A percentile compares a stretch with the other conserved stretches of the same genome.
Conservation (phyloP, 2,797 vertebrate species). For the Siniperca undulata region DNA sequence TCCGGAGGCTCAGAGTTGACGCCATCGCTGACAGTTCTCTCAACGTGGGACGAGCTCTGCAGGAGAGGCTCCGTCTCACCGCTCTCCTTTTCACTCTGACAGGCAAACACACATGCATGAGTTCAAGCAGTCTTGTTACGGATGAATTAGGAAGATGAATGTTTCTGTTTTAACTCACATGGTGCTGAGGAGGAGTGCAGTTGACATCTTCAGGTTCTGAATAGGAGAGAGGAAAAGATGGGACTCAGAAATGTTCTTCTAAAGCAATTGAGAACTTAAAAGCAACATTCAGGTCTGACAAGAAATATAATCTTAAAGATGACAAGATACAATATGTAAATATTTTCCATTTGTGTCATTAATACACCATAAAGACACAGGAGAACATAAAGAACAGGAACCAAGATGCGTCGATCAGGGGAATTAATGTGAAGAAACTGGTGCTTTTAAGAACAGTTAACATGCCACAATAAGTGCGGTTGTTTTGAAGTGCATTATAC, state of each 20-base stretch:
- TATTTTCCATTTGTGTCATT: neutral
- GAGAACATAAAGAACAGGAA: neutral
- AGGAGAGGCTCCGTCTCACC: constrained; percentile 77
- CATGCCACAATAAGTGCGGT: neutral
- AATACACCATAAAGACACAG: neutral
- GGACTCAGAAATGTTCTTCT: neutral
- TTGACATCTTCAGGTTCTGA: constrained; percentile 95
- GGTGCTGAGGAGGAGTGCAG: constrained; percentile 89
- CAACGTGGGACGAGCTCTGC: constrained; percentile 51
- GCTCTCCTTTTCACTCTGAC: constrained; percentile 65
- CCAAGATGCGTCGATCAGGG: neutral
- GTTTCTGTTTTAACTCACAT: constrained; percentile 83
- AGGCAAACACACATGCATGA: constrained; percentile 15
- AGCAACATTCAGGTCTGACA: neutral
- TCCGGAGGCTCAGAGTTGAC: constrained; percentile 59
- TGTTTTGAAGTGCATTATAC: neutral
- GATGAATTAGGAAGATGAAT: accelerated
- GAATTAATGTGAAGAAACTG: too few relatives aligned
- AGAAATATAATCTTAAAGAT: neutral
- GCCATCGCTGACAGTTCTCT: constrained; percentile 46
- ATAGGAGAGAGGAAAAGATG: constrained; percentile 15
- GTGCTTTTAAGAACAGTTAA: neutral
- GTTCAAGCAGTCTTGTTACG: neutral
- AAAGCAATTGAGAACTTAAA: neutral
- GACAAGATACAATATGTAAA: neutral